phyloP scores from a whole-genome alignment of 2,797 vertebrate genomes.

The Melopsittacus undulatus region DNA sequence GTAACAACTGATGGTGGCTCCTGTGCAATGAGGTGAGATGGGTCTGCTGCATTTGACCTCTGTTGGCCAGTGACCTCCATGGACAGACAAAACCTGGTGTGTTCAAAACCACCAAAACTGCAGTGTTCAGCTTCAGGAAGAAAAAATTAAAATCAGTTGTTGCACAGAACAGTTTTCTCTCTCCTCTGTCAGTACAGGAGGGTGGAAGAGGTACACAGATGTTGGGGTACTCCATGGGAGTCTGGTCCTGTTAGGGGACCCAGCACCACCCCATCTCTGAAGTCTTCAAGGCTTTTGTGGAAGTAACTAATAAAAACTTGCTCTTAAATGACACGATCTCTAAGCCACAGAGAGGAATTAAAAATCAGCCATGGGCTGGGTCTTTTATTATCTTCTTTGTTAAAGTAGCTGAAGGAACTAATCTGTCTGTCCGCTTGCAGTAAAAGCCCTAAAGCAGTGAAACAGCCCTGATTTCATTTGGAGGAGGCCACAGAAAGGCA shows the following conservation, averaged over 20 bases:
- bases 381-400: neutral
- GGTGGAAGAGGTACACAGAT: neutral
- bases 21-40: fast-evolving
- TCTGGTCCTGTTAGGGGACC: neutral
- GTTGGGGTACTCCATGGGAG: fast-evolving
- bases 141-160: neutral
- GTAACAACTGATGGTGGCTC: neutral
- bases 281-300: neutral
- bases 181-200: neutral
- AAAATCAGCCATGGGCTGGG: fast-evolving
- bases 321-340: neutral
- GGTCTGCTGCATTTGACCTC: neutral
- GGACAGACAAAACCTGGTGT: neutral
- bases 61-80: neutral
- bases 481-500: neutral
- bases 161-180: fast-evolving
- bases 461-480: neutral
- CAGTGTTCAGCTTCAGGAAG: neutral
- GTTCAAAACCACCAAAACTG: neutral
- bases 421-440: neutral
- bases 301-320: neutral
- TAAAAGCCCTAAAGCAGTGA: neutral
- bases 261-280: neutral
- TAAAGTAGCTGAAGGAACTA: neutral
- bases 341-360: fast-evolving